Conservation (phyloP, 37 sponge, comb jelly and placozoan species). For the Mnemiopsis leidyi region DNA sequence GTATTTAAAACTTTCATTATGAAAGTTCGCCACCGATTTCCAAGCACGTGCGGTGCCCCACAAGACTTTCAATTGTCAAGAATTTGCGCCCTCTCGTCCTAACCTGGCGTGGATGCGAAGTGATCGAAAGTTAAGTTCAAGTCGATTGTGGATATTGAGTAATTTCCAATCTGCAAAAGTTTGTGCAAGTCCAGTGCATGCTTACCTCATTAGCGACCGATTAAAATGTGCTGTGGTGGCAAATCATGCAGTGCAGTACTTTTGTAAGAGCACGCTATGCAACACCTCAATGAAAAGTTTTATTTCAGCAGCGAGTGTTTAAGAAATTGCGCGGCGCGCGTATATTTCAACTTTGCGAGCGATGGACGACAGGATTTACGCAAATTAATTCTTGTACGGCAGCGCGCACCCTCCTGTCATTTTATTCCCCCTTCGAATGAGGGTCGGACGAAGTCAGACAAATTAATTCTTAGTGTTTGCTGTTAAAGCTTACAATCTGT, state of each 20-base stretch:
- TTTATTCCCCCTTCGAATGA: too few species aligned
- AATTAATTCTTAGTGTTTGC: too few species aligned
- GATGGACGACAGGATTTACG: too few species aligned
- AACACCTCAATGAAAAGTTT: background rate
- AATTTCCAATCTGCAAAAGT: background rate
- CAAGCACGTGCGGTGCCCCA: background rate
- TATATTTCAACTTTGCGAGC: background rate
- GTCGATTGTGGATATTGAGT: background rate
- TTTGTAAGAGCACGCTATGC: background rate
- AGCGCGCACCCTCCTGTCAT: too few species aligned
- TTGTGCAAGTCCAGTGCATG: background rate
- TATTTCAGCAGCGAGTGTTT: constrained; percentile 12
- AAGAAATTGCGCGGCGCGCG: background rate
- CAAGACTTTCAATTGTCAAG: background rate
- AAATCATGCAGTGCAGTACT: background rate
- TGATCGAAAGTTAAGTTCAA: background rate
- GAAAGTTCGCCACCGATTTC: too few species aligned
- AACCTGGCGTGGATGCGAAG: background rate
- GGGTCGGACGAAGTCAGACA: too few species aligned
- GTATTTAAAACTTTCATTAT: constrained; percentile 20
- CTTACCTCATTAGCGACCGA: background rate
- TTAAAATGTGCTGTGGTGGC: background rate
- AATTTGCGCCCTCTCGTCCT: too few species aligned
- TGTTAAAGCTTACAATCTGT: too few species aligned
- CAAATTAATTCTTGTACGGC: too few species aligned